Base-by-base conservation (phyloP, 2,888 invertebrate species). In the Temnothorax rugatulus region DNA sequence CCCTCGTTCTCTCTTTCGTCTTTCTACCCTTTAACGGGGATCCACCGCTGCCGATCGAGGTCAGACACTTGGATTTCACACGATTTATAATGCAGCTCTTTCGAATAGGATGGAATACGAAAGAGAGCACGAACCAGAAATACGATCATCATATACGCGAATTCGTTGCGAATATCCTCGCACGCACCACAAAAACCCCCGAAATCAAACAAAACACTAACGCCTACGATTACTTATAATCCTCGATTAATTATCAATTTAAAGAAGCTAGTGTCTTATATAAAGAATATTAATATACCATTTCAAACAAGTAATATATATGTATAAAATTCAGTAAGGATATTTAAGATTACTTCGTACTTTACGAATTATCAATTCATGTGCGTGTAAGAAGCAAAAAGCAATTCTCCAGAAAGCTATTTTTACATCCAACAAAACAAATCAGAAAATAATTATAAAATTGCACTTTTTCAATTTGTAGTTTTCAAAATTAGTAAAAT, bases 1-100 rank as follows among this genome's bases (percentile, higher is more conserved):
- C 59, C 54, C 84, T 69, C 41, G 50, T 44, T 66, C 71, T 84
- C 84, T 66, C 82, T 84, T 86, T 68, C 82, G 54, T 79, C 79
- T 76, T 82, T 73, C 85, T 64, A 41, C 50, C 44, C 18, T 57
- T 76, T 84, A 82, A 82, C 68, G 61, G 47, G 76, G 61, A 54
- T 77, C 73, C 81, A 50, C 61, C 71, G 25, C 69, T 47, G 81
- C 77, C 88, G 88, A 89, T 89, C 84, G 86, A 86, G 88, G 84
- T 91, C 87, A 87, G 86, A 89, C 91, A 89, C 88, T 87, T 86
- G 91, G 89, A 89, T 92, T 92, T 91, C 90, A 82, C 91, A 88
- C 90, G 84, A 92, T 92, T 87, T 91, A 91, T 92, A 91, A 92
- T 92, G 91, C 92, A 91, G 81, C 81, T 64, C 87, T 84, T 87